phyloP scores from a whole-genome alignment of 2,113 vertebrate species.

The Planiliza haematocheilus region DNA sequence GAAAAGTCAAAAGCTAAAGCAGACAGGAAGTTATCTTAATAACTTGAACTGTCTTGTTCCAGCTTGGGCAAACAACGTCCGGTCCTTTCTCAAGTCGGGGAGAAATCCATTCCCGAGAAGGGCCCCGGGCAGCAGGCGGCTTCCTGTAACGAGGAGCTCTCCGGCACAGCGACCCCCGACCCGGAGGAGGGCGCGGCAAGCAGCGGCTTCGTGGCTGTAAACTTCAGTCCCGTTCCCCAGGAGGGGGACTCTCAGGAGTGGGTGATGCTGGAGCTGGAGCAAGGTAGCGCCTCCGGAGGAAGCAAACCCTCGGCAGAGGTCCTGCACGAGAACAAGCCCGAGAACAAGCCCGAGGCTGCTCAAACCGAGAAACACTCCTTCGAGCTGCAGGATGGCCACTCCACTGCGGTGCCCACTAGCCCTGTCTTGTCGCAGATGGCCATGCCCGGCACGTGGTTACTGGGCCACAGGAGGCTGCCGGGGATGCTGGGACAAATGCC shows the following conservation, averaged over 20 bases:
- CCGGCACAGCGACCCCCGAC: constrained; percentile 85
- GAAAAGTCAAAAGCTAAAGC: neutral
- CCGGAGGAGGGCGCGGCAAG: constrained; percentile 90
- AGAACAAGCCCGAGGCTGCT: constrained; percentile 75
- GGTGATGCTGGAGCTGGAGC: constrained; percentile 96
- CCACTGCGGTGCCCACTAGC: constrained; percentile 80
- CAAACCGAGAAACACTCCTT: constrained; percentile 53
- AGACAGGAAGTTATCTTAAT: neutral
- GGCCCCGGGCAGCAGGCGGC: constrained; percentile 79
- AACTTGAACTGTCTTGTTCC: constrained; percentile 42
- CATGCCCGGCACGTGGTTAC: constrained; percentile 80
- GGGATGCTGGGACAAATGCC: constrained; percentile 85
- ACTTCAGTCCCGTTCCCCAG: constrained; percentile 92
- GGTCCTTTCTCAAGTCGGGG: constrained; percentile 80
- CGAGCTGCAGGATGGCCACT: constrained; percentile 75
- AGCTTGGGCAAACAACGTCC: constrained; percentile 92
- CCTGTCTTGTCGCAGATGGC: constrained; percentile 83
- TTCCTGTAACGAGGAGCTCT: constrained; percentile 88
- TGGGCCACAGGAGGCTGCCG: constrained; percentile 88
- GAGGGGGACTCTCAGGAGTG: constrained; percentile 96
- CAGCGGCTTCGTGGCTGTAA: constrained; percentile 94
- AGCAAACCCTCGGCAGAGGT: constrained; percentile 84
- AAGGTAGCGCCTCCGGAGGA: constrained; percentile 84
- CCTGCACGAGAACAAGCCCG: constrained; percentile 83
- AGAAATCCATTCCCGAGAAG: constrained; percentile 80